Evolutionary conservation across 2,113 vertebrate species (phyloP).

Genomic region (Maccullochella peelii): DNA sequence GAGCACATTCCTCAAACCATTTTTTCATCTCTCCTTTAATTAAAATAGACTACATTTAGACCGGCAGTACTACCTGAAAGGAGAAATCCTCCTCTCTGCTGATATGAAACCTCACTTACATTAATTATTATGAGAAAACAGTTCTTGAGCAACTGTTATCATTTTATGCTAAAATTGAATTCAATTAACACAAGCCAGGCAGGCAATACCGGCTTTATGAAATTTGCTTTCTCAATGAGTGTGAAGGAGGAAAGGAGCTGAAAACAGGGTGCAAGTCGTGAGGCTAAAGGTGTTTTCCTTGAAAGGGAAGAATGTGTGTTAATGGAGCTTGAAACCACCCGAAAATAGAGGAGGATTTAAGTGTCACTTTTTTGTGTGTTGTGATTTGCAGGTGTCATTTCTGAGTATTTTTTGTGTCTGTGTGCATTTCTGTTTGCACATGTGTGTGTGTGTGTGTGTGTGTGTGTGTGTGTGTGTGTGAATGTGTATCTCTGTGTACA

Average conservation of each 20-base stretch:
- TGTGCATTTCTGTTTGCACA: slow-evolving; percentile 48
- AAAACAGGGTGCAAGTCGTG: slow-evolving; percentile 19
- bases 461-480: slow-evolving; percentile 20
- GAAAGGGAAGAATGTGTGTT: slow-evolving; percentile 34
- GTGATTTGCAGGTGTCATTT: slow-evolving; percentile 65
- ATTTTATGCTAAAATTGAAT: slow-evolving; percentile 69
- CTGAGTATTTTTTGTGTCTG: slow-evolving; percentile 44
- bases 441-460: slow-evolving; percentile 26
- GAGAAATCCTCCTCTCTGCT: slow-evolving; percentile 44
- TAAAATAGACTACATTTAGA: slow-evolving; percentile 73
- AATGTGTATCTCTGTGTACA: slow-evolving; percentile 28
- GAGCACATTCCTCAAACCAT: slow-evolving; percentile 78
- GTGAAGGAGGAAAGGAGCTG: slow-evolving; percentile 5
- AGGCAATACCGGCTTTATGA: slow-evolving; percentile 32
- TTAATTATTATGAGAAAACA: slow-evolving; percentile 70
- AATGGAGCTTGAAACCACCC: slow-evolving; percentile 53
- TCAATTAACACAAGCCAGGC: slow-evolving; percentile 57
- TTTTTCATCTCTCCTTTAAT: slow-evolving; percentile 79
- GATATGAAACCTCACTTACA: slow-evolving; percentile 68
- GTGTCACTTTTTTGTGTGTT: slow-evolving; percentile 48
- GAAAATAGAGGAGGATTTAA: slow-evolving; percentile 59
- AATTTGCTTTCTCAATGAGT: slow-evolving; percentile 35
- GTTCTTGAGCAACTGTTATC: slow-evolving; percentile 75
- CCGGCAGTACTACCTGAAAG: slow-evolving; percentile 58
- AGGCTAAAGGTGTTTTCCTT: slow-evolving; percentile 41